These are phyloP conservation scores for Hapalemur alaotrensis DNA, from an alignment of 2,797 vertebrate species.

Conservation along the genomic window DNA sequence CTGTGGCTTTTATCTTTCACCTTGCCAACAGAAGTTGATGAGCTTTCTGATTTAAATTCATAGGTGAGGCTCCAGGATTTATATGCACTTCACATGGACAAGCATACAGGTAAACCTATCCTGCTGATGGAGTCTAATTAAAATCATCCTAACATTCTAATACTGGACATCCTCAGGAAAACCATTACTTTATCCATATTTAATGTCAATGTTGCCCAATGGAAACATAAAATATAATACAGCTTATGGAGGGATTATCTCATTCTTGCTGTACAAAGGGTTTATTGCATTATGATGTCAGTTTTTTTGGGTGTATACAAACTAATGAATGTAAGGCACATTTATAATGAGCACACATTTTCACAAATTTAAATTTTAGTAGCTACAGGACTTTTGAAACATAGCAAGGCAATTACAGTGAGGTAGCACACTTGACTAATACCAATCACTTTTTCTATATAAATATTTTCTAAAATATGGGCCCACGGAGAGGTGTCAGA, in stretches of 20 bases:
- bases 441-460: not conserved
- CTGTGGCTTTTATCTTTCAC: constrained; percentile 86
- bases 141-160: constrained; percentile 71
- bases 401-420: not conserved
- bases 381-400: not conserved
- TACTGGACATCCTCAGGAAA: constrained; percentile 30
- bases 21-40: constrained; percentile 86
- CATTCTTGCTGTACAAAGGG: not conserved
- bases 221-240: not conserved
- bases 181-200: constrained; percentile 21
- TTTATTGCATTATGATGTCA: not conserved
- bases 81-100: constrained; percentile 84
- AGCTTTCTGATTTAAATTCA: constrained; percentile 89
- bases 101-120: constrained; percentile 83
- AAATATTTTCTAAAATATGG: not conserved
- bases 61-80: constrained; percentile 85
- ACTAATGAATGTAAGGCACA: not conserved
- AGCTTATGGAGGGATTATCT: not conserved
- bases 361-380: not conserved
- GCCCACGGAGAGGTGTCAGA: not conserved
- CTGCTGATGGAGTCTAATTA: constrained; percentile 82
- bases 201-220: not conserved
- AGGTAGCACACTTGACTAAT: not conserved
- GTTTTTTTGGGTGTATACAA: not conserved
- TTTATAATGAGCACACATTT: not conserved